These are phyloP conservation scores for Hypotaenidia philippensis DNA, from an alignment of 2,797 vertebrate genomes.

Conservation along the genomic window DNA sequence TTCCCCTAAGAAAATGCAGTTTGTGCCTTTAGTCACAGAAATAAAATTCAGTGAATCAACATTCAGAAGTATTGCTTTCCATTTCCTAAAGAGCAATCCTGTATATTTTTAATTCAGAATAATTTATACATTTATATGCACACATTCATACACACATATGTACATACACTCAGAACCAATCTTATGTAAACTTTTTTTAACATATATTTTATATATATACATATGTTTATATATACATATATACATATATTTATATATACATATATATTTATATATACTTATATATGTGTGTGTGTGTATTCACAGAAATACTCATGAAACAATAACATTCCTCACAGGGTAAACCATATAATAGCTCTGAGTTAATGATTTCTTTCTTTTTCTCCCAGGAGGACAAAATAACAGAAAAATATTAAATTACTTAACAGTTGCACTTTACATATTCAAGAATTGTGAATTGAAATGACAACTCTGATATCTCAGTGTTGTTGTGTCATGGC, in stretches of 20 bases:
- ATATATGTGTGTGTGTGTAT: neutral
- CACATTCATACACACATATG: neutral
- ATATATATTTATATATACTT: neutral
- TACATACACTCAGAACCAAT: neutral
- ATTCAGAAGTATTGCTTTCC: neutral
- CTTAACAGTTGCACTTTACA: constrained; percentile 31
- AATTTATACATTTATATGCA: neutral
- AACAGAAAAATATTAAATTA: constrained; percentile 21
- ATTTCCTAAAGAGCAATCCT: neutral
- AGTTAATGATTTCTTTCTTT: neutral
- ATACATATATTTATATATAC: neutral
- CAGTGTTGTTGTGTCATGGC: neutral
- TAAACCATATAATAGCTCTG: neutral
- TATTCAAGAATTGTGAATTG: constrained; percentile 48
- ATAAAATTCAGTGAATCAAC: neutral
- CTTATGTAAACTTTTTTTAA: neutral
- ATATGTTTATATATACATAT: neutral
- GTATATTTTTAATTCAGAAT: neutral
- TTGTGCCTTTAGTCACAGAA: neutral
- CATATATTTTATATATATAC: neutral
- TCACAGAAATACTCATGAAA: neutral
- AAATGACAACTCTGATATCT: constrained; percentile 33
- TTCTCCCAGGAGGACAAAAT: neutral
- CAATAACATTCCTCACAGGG: neutral
- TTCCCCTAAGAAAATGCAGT: neutral